Base-by-base conservation (phyloP, 2,888 invertebrate genomes). In the Drosophila peninsularis region DNA sequence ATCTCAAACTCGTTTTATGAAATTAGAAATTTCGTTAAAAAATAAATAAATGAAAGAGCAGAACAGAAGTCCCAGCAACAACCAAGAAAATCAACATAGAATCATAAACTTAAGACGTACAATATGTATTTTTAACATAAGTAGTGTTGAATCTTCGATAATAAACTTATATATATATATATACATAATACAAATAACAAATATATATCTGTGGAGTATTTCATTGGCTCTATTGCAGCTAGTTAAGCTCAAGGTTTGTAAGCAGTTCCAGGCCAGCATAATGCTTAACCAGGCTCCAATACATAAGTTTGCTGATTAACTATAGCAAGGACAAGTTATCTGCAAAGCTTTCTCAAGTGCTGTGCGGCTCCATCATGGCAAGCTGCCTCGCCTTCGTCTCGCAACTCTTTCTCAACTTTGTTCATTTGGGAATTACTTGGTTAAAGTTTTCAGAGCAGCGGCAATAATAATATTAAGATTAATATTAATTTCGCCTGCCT, bases 91-190 rank as follows among this genome's bases (percentile, higher is more conserved):
- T 65, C 66, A 75, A 66, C 42, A 71, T 56, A 64, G 68, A 80
- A 80, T 76, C 63, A 67, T 72, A 78, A 71, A 64, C 53, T 78
- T 88, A 88, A 83, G 84, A 78, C 86, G 78, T 85, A 82, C 71
- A 86, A 88, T 81, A 54, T 54, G 41, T 54, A 86, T 83, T 83
- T 83, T 88, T 86, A 83, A 88, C 84, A 50, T 83, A 83, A 83
- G 83, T 83, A 83, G 83, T 88, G 83, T 83, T 83, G 83, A 83
- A 88, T 88, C 87, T 83, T 83, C 89, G 87, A 83, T 83, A 86
- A 83, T 83, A 83, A 87, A 87, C 87, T 78, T 78, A 86, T 83
- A 50, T 50, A 50, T 50, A 87, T 63, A 80, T 10, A 44, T 14
- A 42, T 39, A 87, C 62, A 80, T 69, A 69, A 78, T 61, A 78